Base-by-base conservation (phyloP, 2,797 vertebrate species). In the Tokudaia muenninki region DNA sequence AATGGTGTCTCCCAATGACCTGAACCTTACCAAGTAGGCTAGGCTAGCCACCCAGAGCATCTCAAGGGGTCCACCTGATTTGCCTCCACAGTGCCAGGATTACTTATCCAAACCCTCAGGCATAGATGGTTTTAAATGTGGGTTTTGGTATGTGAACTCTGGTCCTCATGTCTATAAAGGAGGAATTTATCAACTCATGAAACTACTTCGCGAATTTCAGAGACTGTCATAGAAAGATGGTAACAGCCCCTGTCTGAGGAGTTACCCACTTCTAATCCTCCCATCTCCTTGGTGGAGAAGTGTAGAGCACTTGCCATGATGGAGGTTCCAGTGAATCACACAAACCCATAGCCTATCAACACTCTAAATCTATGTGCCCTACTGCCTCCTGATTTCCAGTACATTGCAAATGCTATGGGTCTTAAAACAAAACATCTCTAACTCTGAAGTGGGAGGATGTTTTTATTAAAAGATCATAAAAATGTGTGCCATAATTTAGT, bases 401-500 rank as follows among this genome's bases (percentile, higher is more conserved):
- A 70, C 34, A 86, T 92, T 86, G 4, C 26, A 63, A 94, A 91
- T 55, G 41, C 55, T 70, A 5, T 78, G 55, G 8, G 31, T 4
- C 41, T 26, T 50, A 88, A 57, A 44, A 34, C n/a, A 2, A 79
- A 67, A 55, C 86, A 22, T 26, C 29, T 82, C 24, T 79, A 22
- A 82, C 37, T 26, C 61, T 87, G 14, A 92, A 86, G 61, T 34
- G 19, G 10, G 37, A 88, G 22, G 29, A 12, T 74, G 11, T 0
- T 81, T 80, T 74, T 75, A 91, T 84, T 59, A 92, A 92, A 89
- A 84, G 52, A 2, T 78, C 16, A 50, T 92, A 78, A 89, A 89
- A 61, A 72, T 90, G 92, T 87, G 22, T 59, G 34, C 24, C 37
- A 44, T 31, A 22, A 79, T 13, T 89, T 79, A 47, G 52, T 87